Evolutionary conservation across 2,888 invertebrate genomes (phyloP), one percentile per base, ranked within the genome.

Genomic region (Baronia brevicornis): DNA sequence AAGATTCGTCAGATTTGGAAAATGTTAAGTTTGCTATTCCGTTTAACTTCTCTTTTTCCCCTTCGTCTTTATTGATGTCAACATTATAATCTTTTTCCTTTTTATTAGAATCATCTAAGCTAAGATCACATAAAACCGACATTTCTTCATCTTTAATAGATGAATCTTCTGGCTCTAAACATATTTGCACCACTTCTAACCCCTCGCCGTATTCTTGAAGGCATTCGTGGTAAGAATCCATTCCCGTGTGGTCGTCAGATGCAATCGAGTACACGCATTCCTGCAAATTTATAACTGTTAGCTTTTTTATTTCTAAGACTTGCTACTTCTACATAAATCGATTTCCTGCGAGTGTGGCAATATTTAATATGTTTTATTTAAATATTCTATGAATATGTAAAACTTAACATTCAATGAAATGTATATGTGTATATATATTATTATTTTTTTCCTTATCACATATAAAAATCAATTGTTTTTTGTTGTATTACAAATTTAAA

Each of bases 151-250:
- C 84, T 48, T 79, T 82, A n/a, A 84, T 78, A 0, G 87, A 86
- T 3, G 79, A 62, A 33, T 86, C 86, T 49, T 88, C 88, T 7
- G 87, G 87, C 41, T 88, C 88, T 11, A 88, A 70, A 46, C 87
- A 88, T 51, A 88, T 88, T 48, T 88, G 87, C 6, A 88, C 86
- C 2, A 87, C 87, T 58, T 88, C 88, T 32, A 89, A 47, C 8
- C 88, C 88, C 54, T 89, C 88, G 3, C 88, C 88, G 45, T 88
- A 88, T 50, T 88, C 88, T 57, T 89, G 88, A 22, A 89, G 80
- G 47, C 88, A 89, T 61, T 89, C 88, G 56, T 89, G 88, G 49
- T 87, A 89, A 23, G 88, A 88, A 36, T 89, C 88, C 66, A 88
- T 79, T 21, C 88, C 88, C 1, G 88, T 88, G 51, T 88, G 87